Conservation (phyloP, 2,113 vertebrate species). For the Stigmatopora nigra region DNA sequence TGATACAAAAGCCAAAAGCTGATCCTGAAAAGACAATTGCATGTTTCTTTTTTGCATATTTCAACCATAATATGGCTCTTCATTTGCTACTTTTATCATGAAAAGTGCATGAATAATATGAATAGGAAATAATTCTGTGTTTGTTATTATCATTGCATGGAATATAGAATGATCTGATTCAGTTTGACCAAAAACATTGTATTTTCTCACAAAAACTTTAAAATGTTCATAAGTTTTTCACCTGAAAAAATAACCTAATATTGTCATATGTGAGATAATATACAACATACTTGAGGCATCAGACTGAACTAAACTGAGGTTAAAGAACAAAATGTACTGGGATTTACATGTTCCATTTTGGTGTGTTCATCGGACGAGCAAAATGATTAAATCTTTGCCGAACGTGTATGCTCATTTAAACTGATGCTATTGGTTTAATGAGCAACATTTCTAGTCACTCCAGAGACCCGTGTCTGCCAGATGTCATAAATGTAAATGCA, state of each 20-base stretch:
- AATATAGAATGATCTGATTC: background rate
- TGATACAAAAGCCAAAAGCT: no score
- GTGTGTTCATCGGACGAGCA: constrained; percentile 4
- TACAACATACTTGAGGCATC: background rate
- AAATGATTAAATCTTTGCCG: background rate
- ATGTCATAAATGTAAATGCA: constrained; percentile 16
- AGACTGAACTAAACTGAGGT: constrained; percentile 3
- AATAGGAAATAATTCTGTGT: background rate
- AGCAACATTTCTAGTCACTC: constrained; percentile 12
- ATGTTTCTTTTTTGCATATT: no score
- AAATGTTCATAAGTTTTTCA: constrained; percentile 11
- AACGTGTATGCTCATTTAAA: constrained; percentile 6
- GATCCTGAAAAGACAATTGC: no score
- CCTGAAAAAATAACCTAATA: background rate
- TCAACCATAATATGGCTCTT: no score
- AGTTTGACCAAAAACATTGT: background rate
- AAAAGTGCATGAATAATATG: no score
- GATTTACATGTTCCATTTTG: background rate
- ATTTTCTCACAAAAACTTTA: background rate
- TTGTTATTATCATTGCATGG: background rate
- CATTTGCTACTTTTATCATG: no score
- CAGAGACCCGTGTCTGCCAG: background rate
- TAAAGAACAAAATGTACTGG: background rate
- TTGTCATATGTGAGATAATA: background rate
- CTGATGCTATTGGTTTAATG: constrained; percentile 4